Base-by-base conservation (phyloP, 2,888 invertebrate species). In the Lasioglossum calceatum region DNA sequence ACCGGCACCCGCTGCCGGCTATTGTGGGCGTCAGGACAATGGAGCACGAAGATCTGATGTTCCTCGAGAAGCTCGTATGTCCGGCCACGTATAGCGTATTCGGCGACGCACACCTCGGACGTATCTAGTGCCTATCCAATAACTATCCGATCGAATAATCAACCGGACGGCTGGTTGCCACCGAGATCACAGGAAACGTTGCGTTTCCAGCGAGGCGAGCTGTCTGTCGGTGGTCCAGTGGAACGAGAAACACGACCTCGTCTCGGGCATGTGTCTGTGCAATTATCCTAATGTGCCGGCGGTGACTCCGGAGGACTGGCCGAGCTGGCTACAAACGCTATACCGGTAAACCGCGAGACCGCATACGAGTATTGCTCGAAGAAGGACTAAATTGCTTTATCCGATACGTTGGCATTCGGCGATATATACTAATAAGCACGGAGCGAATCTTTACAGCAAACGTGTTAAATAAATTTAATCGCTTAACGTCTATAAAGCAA, bases 221-320 rank as follows among this genome's bases (percentile, higher is more conserved):
- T 95, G 96, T 54, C 84, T 97, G 36, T 95, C 96, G 0, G 92
- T 97, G 86, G 96, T 96, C 85, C 91, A 94, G 92, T 88, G 82
- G 95, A 96, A 95, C 86, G 87, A 88, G 19, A 82, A 85, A 2
- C 86, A 88, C 4, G 89, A 93, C 58, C 81, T 95, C 5, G 90
- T 95, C 12, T 95, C 95, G 1, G 93, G 90, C 42, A 88, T 96
- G 16, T 94, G 94, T 75, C 91, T 96, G 0, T 93, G 95, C 85
- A 94, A 95, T 90, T 96, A 96, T 92, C 97, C 97, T 0, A 95
- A 96, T 87, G 93, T 97, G 54, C 96, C 96, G 0, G 95, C 96
- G 0, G 93, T 97, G 14, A 96, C 96, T 44, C 95, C 96, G 8
- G 94, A 94, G 78, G 96, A 96, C 44, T 97, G 97, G 97, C 95